phyloP scores from a whole-genome alignment of 2,797 vertebrate species.

The Mormyrus hasselquistii region DNA sequence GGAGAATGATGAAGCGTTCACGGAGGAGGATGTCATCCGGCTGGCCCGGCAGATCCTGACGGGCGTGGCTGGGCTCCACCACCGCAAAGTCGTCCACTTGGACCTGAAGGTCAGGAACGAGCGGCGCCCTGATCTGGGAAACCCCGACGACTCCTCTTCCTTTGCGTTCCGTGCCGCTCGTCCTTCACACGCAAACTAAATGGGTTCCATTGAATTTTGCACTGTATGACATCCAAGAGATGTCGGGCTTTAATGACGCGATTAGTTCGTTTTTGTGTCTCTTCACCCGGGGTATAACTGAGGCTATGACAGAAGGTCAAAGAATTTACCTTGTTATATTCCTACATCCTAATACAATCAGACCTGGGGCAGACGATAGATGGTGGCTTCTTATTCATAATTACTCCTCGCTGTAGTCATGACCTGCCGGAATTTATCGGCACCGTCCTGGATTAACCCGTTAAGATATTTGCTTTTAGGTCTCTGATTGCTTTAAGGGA shows the following conservation, averaged over 20 bases:
- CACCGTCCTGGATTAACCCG: conserved; percentile 17
- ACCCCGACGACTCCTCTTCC: neutral
- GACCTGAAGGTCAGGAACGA: conserved; percentile 66
- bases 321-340: neutral
- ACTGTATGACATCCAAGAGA: neutral
- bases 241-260: neutral
- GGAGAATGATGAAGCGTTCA: conserved; percentile 73
- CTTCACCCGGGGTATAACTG: neutral
- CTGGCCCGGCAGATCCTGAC: conserved; percentile 69
- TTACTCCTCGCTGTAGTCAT: neutral
- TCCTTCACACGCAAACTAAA: neutral
- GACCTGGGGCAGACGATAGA: neutral
- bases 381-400: too few relatives aligned
- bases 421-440: neutral
- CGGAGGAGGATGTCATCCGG: conserved; percentile 69
- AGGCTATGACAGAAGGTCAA: neutral
- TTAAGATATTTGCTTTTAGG: conserved; percentile 26
- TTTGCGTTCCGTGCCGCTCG: neutral
- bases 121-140: neutral
- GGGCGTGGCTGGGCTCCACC: conserved; percentile 67
- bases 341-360: neutral
- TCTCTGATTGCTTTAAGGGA: conserved; percentile 38
- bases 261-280: neutral
- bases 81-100: conserved; percentile 69
- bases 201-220: neutral